Evolutionary conservation across 2,888 invertebrate species (phyloP), one percentile per base, ranked within the genome.

Genomic region (Drosophila hamatofila): DNA sequence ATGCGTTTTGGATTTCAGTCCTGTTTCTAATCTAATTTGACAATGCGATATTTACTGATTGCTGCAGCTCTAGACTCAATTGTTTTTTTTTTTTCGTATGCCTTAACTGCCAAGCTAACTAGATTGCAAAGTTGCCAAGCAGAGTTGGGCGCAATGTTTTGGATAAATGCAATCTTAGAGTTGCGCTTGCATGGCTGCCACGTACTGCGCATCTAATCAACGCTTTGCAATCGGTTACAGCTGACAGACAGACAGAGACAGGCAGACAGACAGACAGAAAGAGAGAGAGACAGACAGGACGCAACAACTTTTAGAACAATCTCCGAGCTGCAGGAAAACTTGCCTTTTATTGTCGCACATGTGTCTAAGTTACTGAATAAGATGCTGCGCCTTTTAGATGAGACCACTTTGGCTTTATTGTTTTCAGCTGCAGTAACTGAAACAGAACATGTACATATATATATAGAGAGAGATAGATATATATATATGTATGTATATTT

Each of bases 321-420:
- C 35, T 46, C 14, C 37, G n/a, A n/a, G 27, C 41, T 42, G 46
- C 25, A 51, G 37, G 11, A 48, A 54, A 68, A 68, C 35, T 59
- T 70, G 42, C 49, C 30, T 70, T 57, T 71, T 71, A 61, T 71
- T 71, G 72, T 56, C 56, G 72, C 62, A 71, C 62, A 71, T 71
- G 72, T 72, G 61, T 62, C 62, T 55, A 33, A 42, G 49, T 42
- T 44, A 49, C 48, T 51, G 42, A 59, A 46, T 48, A 48, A 68
- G 46, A 57, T 33, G 46, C 46, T 58, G 70, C 27, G 59, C 59
- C 54, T 37, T 41, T 69, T 54, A 58, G 52, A 35, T 52, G 46
- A 3, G n/a, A 33, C 33, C 30, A 67, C 69, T 58, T 58, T 41
- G 70, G 48, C 46, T 69, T 69, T 58, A 69, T 58, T 69, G 58